These are phyloP conservation scores for Heterochromis multidens DNA, from an alignment of 2,113 vertebrate species.

Conservation along the genomic window DNA sequence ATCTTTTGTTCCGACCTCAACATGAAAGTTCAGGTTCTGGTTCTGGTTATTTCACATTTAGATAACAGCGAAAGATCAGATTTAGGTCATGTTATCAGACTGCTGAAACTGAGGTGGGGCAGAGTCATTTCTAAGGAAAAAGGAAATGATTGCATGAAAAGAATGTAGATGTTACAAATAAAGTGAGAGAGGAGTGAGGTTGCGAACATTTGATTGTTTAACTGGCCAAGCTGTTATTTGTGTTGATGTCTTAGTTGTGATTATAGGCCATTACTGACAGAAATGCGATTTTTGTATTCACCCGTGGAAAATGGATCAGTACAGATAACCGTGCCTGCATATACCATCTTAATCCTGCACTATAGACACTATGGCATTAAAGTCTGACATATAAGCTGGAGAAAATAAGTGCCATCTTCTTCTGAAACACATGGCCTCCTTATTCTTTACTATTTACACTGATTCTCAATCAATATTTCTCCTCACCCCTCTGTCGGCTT, in stretches of 20 bases:
- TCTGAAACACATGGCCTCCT: constrained; percentile 4
- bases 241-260: not conserved
- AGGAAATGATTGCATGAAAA: not conserved
- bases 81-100: not conserved
- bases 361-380: constrained; percentile 17
- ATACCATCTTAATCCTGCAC: constrained; percentile 21
- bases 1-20: constrained; percentile 2
- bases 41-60: not conserved
- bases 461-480: not conserved
- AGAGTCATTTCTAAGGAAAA: not conserved
- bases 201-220: not conserved
- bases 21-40: not conserved
- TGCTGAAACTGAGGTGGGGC: not conserved
- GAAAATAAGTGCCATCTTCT: constrained; percentile 46
- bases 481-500: not conserved
- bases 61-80: not conserved
- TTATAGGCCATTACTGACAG: not conserved
- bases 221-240: not conserved
- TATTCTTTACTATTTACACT: not conserved
- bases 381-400: not conserved
- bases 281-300: not conserved
- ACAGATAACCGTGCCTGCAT: constrained; percentile 20
- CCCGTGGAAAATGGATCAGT: not conserved
- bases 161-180: not conserved
- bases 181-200: not conserved